These are phyloP conservation scores for Sebastes umbrosus DNA, from an alignment of 2,797 vertebrate genomes.

Conservation along the genomic window DNA sequence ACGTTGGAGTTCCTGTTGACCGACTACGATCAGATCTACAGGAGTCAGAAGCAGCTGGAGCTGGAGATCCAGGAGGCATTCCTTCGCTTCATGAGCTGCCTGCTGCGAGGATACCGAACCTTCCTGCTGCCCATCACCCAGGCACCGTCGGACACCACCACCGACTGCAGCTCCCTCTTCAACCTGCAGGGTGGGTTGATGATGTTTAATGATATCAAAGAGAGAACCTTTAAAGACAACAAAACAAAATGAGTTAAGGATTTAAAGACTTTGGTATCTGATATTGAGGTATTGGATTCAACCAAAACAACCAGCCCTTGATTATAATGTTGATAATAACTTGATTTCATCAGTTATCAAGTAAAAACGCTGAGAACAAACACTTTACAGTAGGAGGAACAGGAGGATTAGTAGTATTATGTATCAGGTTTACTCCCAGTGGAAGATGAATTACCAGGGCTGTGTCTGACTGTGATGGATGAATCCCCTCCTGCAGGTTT, in stretches of 20 bases:
- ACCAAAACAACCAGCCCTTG: too few species aligned
- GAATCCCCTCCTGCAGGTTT: slow-evolving; percentile 79
- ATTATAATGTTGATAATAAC: too few species aligned
- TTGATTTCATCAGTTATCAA: too few species aligned
- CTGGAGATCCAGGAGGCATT: slow-evolving; percentile 93
- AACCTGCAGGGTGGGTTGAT: slow-evolving; percentile 84
- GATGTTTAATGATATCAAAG: too few species aligned
- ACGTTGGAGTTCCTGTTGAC: slow-evolving; percentile 92
- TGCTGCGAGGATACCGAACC: slow-evolving; percentile 88
- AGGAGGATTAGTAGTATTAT: too few species aligned
- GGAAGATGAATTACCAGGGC: background rate
- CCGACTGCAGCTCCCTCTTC: slow-evolving; percentile 91
- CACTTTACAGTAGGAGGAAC: too few species aligned
- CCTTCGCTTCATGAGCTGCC: slow-evolving; percentile 92
- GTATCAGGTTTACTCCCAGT: too few species aligned
- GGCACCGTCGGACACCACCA: slow-evolving; percentile 86
- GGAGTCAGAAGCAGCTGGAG: slow-evolving; percentile 91
- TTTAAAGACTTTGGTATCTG: too few species aligned
- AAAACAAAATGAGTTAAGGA: too few species aligned
- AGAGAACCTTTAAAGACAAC: too few species aligned
- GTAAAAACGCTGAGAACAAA: too few species aligned
- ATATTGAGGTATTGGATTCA: background rate
- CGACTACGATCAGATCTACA: slow-evolving; percentile 89
- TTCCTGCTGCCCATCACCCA: slow-evolving; percentile 92
- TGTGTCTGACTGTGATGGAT: background rate